A percentile compares a stretch with the other conserved stretches of the same genome.
Evolutionary conservation across 2,888 invertebrate species (phyloP).

Genomic region (Chalcosyrphus nemorum): DNA sequence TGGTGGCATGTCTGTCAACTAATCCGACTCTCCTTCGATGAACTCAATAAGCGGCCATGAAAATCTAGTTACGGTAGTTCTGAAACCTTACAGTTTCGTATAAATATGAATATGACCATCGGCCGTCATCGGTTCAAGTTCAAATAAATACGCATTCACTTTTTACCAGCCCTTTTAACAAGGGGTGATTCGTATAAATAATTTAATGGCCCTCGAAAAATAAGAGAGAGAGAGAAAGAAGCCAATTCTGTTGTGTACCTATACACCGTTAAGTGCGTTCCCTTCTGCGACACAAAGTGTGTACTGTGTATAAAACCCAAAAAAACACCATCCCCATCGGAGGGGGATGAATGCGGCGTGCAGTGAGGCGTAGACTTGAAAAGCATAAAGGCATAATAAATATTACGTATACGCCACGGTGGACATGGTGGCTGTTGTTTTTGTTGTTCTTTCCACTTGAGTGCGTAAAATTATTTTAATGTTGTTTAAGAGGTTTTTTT

Average conservation of each 20-base stretch:
- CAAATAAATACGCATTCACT: slow-evolving; percentile 5
- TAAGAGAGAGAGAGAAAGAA: neutral
- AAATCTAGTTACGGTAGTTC: neutral
- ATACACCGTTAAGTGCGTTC: neutral
- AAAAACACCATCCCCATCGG: neutral
- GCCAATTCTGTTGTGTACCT: neutral
- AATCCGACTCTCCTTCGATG: slow-evolving; percentile 17
- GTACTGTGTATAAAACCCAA: neutral
- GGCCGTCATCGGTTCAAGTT: slow-evolving; percentile 7
- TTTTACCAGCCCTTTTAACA: slow-evolving; percentile 25
- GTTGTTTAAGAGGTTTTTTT: neutral
- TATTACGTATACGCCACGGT: slow-evolving; percentile 64
- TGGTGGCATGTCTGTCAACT: neutral
- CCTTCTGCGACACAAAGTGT: neutral
- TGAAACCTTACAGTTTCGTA: slow-evolving; percentile 5
- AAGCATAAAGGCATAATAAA: slow-evolving; percentile 60
- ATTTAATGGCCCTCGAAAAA: slow-evolving; percentile 12
- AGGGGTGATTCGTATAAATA: slow-evolving; percentile 12
- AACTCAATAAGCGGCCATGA: slow-evolving; percentile 37
- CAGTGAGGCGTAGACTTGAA: slow-evolving; percentile 28
- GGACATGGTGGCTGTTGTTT: slow-evolving; percentile 28
- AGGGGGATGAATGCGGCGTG: slow-evolving; percentile 34
- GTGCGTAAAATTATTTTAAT: slow-evolving; percentile 45
- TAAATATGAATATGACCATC: slow-evolving; percentile 17
- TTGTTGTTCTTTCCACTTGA: slow-evolving; percentile 39